Percentiles rank a stretch among this genome's conserved stretches.
phyloP scores from a whole-genome alignment of 2,888 invertebrate species.

The Pristionchus exspectatus region DNA sequence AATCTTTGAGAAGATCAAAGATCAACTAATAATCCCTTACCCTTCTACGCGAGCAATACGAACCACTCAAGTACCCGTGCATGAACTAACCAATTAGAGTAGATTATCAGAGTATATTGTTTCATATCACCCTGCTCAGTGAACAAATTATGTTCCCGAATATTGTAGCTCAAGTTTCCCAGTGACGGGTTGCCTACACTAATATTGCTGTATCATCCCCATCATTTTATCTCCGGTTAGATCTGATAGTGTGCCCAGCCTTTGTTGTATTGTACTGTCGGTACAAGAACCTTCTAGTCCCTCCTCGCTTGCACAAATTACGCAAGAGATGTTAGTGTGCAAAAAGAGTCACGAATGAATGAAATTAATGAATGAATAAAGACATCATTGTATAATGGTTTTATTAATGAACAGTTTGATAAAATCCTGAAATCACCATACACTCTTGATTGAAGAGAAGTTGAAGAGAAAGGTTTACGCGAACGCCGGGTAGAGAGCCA shows the following conservation, averaged over 20 bases:
- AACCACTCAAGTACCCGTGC: neutral
- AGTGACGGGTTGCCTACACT: neutral
- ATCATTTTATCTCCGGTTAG: constrained; percentile 17
- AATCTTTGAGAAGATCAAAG: constrained; percentile 36
- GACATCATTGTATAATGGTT: no score
- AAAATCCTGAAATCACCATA: no score
- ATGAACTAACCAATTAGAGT: neutral
- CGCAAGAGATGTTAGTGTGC: constrained; percentile 4
- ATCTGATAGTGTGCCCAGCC: constrained; percentile 1
- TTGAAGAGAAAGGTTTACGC: no score
- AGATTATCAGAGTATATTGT: constrained; percentile 37
- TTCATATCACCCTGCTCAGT: neutral
- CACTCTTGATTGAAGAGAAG: no score
- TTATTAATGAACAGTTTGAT: no score
- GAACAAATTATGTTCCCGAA: constrained; percentile 19
- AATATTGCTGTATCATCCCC: constrained; percentile 6
- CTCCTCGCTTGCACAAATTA: neutral
- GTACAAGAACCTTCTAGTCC: constrained; percentile 39
- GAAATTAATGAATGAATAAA: neutral
- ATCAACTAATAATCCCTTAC: constrained; percentile 29
- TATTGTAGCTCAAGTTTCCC: constrained; percentile 28
- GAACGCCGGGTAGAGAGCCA: no score
- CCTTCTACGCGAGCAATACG: neutral
- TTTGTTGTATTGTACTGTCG: constrained; percentile 29
- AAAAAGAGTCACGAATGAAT: neutral